A percentile compares a stretch with the other conserved stretches of the same genome.
Evolutionary conservation across 2,113 vertebrate genomes (phyloP).

Genomic region (Scartelaos histophorus): DNA sequence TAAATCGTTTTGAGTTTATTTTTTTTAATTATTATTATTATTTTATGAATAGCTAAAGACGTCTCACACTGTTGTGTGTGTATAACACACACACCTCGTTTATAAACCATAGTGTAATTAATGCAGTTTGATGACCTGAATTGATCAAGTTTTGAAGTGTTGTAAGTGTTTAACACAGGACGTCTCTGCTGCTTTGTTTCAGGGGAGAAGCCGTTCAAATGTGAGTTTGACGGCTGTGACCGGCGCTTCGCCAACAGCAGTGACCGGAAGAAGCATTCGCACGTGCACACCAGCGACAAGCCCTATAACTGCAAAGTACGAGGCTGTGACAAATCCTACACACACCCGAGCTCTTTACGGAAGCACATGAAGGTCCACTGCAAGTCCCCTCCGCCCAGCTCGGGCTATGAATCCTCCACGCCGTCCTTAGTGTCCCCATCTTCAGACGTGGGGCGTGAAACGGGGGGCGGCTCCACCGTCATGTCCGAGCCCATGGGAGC

Average conservation of each 20-base stretch:
- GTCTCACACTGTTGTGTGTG: too few relatives aligned
- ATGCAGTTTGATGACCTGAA: background rate
- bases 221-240: constrained; percentile 97
- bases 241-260: constrained; percentile 99
- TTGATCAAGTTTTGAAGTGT: background rate
- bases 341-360: constrained; percentile 95
- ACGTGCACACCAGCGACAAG: constrained; percentile 99
- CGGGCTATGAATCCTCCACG: constrained; percentile 92
- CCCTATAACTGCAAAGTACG: constrained; percentile 99
- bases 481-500: constrained; percentile 80
- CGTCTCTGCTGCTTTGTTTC: constrained; percentile 49
- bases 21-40: too few relatives aligned
- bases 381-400: constrained; percentile 94
- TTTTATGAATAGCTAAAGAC: too few relatives aligned
- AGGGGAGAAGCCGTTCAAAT: constrained; percentile 99
- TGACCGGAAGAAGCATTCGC: constrained; percentile 98
- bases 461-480: constrained; percentile 76
- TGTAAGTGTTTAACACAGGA: background rate
- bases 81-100: too few relatives aligned
- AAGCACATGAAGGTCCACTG: constrained; percentile 99
- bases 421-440: constrained; percentile 91
- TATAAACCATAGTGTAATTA: background rate
- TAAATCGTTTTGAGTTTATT: too few relatives aligned
- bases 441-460: constrained; percentile 89
- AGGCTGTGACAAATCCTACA: constrained; percentile 99